Evolutionary conservation across 2,888 invertebrate genomes (phyloP).

Genomic region (Drosophila bunnanda): DNA sequence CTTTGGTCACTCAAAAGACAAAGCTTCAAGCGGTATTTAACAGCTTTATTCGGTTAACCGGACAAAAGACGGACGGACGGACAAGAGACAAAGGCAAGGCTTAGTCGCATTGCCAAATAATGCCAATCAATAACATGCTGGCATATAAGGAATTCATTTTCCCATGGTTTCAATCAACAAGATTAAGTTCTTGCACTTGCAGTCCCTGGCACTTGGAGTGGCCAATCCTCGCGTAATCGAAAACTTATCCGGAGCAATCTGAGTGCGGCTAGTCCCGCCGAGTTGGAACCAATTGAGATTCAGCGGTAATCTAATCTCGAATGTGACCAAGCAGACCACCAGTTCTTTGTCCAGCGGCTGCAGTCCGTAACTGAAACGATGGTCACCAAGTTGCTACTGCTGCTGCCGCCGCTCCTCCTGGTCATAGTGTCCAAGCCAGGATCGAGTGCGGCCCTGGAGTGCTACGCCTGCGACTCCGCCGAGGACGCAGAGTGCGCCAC

Average conservation of each 20-base stretch:
- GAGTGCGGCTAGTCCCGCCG: not conserved
- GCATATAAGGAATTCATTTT: no score
- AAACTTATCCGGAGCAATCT: conserved; percentile 20
- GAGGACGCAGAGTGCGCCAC: conserved; percentile 77
- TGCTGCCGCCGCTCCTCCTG: conserved; percentile 9
- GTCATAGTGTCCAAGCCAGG: conserved; percentile 9
- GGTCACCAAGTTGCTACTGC: not conserved
- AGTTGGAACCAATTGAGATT: conserved; percentile 49
- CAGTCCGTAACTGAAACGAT: conserved; percentile 16
- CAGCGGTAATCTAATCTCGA: conserved; percentile 55
- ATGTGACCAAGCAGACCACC: conserved; percentile 5
- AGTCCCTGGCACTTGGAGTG: not conserved
- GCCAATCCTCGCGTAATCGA: not conserved
- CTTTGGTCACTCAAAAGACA: not conserved
- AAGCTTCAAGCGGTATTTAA: not conserved
- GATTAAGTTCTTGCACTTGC: not conserved
- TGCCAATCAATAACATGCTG: not conserved
- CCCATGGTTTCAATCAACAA: not conserved
- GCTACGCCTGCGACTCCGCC: conserved; percentile 78
- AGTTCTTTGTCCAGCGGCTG: conserved; percentile 31
- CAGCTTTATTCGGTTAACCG: no score
- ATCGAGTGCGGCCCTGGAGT: conserved; percentile 59
- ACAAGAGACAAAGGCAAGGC: not conserved
- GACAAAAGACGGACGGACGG: not conserved
- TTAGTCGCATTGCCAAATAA: not conserved